These are phyloP conservation scores for Micronisus gabar DNA, from an alignment of 2,113 vertebrate genomes.

Conservation along the genomic window DNA sequence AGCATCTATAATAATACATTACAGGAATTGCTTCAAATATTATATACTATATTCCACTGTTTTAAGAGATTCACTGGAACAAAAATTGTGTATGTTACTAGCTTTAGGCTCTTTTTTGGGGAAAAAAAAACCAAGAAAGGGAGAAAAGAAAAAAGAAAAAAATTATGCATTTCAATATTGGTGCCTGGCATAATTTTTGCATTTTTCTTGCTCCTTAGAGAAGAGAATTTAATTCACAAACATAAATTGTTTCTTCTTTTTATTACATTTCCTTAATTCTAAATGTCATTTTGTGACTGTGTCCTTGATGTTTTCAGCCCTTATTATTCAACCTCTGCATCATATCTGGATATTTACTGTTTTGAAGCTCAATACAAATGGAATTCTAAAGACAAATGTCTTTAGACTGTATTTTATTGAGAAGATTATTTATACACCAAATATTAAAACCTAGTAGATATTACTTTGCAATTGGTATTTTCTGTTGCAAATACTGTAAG, in stretches of 20 bases:
- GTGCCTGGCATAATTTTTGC: neutral
- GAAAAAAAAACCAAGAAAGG: fast-evolving
- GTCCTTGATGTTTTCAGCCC: neutral
- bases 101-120: neutral
- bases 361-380: neutral
- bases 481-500: neutral
- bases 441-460: neutral
- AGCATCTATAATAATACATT: neutral
- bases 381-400: neutral
- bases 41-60: neutral
- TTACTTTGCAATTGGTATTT: neutral
- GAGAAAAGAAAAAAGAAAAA: neutral
- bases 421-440: neutral
- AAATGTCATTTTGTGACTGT: neutral
- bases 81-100: neutral
- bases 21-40: no score
- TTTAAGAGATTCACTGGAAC: neutral
- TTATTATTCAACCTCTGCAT: neutral
- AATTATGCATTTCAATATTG: neutral
- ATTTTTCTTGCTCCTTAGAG: neutral
- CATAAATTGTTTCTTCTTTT: neutral
- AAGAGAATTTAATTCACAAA: neutral
- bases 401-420: neutral
- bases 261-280: neutral
- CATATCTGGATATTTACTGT: neutral